Conservation (phyloP, 2,797 vertebrate species). For the Leuciscus waleckii region DNA sequence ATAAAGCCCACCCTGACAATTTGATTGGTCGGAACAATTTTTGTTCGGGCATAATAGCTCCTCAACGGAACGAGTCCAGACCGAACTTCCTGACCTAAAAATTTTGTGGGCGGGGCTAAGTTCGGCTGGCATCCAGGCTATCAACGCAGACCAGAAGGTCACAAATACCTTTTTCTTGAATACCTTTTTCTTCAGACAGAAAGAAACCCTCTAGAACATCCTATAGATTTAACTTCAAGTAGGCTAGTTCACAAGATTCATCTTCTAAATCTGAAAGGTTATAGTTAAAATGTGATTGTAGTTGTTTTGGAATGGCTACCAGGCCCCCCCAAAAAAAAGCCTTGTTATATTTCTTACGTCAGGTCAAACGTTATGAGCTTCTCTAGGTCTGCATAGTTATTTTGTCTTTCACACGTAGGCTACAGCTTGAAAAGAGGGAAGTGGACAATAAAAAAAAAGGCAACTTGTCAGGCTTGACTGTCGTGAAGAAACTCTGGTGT, state of each 20-base stretch:
- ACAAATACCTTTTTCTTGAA: background rate
- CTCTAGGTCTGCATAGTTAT: background rate
- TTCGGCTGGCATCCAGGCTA: too few species aligned
- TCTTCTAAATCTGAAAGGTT: background rate
- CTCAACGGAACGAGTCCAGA: too few species aligned
- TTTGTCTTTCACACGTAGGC: background rate
- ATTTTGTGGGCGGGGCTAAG: too few species aligned
- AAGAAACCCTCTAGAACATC: background rate
- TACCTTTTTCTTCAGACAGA: background rate
- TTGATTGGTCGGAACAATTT: too few species aligned
- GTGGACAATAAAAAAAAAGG: background rate
- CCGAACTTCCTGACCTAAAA: too few species aligned
- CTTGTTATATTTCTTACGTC: background rate
- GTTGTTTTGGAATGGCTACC: background rate
- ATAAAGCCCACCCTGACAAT: too few species aligned
- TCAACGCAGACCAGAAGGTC: background rate
- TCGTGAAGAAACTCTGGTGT: constrained; percentile 7
- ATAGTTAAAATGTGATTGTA: background rate
- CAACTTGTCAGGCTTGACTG: constrained; percentile 45
- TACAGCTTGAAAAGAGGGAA: constrained; percentile 20
- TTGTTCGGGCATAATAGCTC: too few species aligned
- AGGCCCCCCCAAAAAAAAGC: background rate
- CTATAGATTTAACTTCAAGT: background rate
- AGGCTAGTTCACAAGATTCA: background rate
- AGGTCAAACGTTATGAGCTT: background rate